phyloP scores from a whole-genome alignment of 2,113 vertebrate genomes.

The Oncorhynchus tshawytscha region DNA sequence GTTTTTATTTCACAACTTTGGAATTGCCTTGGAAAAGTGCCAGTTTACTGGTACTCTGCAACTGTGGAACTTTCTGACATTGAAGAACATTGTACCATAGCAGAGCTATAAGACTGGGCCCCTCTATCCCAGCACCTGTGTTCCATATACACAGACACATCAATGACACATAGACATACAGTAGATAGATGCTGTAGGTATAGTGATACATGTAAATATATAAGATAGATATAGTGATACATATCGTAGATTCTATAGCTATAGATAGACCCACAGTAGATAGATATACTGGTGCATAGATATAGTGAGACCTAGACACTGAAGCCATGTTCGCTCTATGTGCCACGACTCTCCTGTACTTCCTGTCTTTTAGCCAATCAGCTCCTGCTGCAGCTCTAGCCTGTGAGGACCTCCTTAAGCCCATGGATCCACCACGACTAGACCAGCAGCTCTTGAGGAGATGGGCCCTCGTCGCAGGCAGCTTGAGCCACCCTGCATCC shows the following conservation, averaged over 20 bases:
- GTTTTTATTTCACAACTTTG: slow-evolving; percentile 24
- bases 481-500: slow-evolving; percentile 15
- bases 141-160: neutral
- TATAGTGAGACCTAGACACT: neutral
- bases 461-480: slow-evolving; percentile 52
- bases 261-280: neutral
- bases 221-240: too few relatives aligned
- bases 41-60: neutral
- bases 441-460: slow-evolving; percentile 25
- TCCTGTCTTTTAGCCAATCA: slow-evolving; percentile 26
- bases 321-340: slow-evolving; percentile 21
- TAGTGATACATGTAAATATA: too few relatives aligned
- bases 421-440: slow-evolving; percentile 11
- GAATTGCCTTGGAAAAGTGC: neutral
- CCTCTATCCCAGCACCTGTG: neutral
- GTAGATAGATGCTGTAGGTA: too few relatives aligned
- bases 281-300: neutral
- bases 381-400: slow-evolving; percentile 3
- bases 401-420: slow-evolving; percentile 46
- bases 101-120: slow-evolving; percentile 22
- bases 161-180: neutral
- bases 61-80: too few relatives aligned
- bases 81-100: neutral
- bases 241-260: too few relatives aligned
- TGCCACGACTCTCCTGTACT: slow-evolving; percentile 9